Conservation (phyloP, 2,113 vertebrate species). For the Saguinus midas region DNA sequence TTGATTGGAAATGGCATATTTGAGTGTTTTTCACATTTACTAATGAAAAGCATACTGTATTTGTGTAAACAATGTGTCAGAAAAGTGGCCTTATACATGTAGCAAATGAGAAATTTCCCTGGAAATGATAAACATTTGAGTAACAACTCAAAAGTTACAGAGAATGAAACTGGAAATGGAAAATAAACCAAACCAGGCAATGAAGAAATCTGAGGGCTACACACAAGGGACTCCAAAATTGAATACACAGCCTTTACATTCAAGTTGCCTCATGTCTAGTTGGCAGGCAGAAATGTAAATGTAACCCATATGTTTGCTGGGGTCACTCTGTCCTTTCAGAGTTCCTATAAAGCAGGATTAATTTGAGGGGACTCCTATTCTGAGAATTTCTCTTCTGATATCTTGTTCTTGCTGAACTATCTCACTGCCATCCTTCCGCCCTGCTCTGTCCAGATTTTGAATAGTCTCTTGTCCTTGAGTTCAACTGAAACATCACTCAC, state of each 20-base stretch:
- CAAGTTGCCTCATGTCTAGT: slow-evolving; percentile 20
- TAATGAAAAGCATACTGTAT: slow-evolving; percentile 59
- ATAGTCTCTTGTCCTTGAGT: background rate
- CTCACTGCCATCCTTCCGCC: background rate
- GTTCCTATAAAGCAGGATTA: background rate
- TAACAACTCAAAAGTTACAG: slow-evolving; percentile 39
- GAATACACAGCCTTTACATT: slow-evolving; percentile 12
- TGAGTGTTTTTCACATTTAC: slow-evolving; percentile 44
- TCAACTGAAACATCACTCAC: background rate
- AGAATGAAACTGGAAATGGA: slow-evolving; percentile 40
- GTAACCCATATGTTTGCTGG: slow-evolving; percentile 1
- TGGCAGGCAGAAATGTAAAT: slow-evolving; percentile 57
- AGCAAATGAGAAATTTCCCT: slow-evolving; percentile 61
- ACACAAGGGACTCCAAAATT: background rate
- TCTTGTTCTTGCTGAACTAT: background rate
- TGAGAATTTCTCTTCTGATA: background rate
- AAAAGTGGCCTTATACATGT: slow-evolving; percentile 28
- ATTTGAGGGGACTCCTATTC: background rate
- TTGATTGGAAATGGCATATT: slow-evolving; percentile 44
- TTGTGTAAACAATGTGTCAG: slow-evolving; percentile 43
- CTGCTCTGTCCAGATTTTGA: background rate
- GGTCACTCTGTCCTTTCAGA: slow-evolving; percentile 6
- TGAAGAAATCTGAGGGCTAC: slow-evolving; percentile 41
- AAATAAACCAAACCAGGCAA: slow-evolving; percentile 30
- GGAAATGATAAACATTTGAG: slow-evolving; percentile 54